Conservation (phyloP, 64 coral and sea anemone species). For the Stichodactyla mertensii region DNA sequence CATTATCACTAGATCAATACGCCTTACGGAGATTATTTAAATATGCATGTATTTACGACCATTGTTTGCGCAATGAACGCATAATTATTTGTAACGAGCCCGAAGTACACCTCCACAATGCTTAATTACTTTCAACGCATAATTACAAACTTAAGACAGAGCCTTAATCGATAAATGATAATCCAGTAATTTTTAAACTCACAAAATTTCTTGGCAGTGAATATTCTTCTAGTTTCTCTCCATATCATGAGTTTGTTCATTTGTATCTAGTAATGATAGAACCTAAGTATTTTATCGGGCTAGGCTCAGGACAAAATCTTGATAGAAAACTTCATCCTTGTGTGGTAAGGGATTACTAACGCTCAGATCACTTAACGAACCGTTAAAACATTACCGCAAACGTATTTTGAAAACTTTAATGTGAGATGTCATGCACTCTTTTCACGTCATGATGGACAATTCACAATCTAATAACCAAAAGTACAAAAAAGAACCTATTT, state of each 20-base stretch:
- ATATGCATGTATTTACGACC: slow-evolving; percentile 14
- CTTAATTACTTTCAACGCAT: not conserved
- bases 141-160: not conserved
- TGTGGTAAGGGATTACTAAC: not conserved
- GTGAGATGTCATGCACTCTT: not conserved
- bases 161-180: not conserved
- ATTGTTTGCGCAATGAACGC: not conserved
- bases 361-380: not conserved
- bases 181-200: not conserved
- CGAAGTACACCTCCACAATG: not conserved
- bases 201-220: not conserved
- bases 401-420: not conserved
- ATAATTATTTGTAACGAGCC: slow-evolving; percentile 4
- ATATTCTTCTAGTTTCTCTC: not conserved
- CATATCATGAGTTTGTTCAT: not conserved
- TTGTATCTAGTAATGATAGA: not conserved
- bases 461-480: not conserved
- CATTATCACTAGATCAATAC: not conserved
- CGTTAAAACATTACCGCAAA: not conserved
- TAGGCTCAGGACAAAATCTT: not conserved
- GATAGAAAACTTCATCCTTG: not conserved
- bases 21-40: not conserved
- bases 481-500: not conserved
- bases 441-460: not conserved
- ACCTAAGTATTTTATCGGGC: not conserved